phyloP scores from a whole-genome alignment of 2,113 vertebrate genomes.

The Gymnogyps californianus region DNA sequence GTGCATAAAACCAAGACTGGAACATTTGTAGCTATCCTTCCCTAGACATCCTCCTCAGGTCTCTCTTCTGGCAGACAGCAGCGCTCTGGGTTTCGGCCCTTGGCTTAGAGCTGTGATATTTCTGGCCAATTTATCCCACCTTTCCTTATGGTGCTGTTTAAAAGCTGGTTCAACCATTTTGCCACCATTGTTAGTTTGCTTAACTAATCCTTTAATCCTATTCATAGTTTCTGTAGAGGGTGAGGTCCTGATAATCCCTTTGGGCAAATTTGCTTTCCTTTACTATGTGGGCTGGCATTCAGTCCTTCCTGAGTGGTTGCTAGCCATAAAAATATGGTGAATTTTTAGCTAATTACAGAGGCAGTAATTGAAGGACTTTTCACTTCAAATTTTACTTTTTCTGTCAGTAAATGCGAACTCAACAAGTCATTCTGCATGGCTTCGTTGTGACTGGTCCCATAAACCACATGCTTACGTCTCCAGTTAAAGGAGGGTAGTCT shows the following conservation, averaged over 20 bases:
- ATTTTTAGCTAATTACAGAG: neutral
- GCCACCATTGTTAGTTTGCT: neutral
- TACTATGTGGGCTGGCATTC: neutral
- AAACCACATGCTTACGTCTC: accelerated
- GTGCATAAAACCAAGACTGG: neutral
- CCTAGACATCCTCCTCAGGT: neutral
- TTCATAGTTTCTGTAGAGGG: neutral
- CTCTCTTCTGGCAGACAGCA: neutral
- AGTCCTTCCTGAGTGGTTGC: neutral
- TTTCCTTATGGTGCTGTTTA: neutral
- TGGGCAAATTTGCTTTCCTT: neutral
- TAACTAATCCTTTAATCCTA: conserved; percentile 13
- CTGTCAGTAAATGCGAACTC: neutral
- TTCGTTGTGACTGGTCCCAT: neutral
- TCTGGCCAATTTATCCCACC: neutral
- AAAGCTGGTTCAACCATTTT: neutral
- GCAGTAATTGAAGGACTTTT: neutral
- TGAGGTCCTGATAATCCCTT: neutral
- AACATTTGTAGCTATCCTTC: neutral
- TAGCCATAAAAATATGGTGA: neutral
- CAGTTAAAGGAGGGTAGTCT: neutral
- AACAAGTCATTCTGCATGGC: neutral
- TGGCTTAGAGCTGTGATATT: neutral
- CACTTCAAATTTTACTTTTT: neutral
- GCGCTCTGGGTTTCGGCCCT: neutral